Conservation (phyloP, 2,888 invertebrate genomes). For the Camptogramma bilineatum region DNA sequence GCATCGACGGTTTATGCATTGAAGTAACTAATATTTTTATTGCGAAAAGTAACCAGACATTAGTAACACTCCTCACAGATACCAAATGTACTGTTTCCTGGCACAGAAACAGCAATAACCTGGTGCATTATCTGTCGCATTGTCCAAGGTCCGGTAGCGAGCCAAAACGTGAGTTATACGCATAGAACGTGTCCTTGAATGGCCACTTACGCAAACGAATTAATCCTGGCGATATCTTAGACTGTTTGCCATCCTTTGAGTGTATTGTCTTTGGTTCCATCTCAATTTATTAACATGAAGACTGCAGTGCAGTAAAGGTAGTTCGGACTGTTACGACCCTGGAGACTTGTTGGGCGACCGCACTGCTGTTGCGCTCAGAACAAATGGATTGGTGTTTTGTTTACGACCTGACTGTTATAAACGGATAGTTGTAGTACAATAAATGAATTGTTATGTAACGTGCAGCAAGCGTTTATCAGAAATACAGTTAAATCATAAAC, state of each 20-base stretch:
- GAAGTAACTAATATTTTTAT: neutral
- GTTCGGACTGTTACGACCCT: constrained; percentile 17
- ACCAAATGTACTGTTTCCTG: constrained; percentile 12
- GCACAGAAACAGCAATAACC: constrained; percentile 28
- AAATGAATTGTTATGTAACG: neutral
- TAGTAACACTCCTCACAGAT: neutral
- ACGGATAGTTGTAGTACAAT: neutral
- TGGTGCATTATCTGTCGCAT: constrained; percentile 31
- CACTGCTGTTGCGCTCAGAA: constrained; percentile 18
- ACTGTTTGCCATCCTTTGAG: constrained; percentile 35
- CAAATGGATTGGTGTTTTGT: constrained; percentile 16
- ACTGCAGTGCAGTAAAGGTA: constrained; percentile 33
- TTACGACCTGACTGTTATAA: neutral
- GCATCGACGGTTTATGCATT: constrained; percentile 12
- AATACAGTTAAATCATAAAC: too few species aligned
- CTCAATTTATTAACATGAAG: constrained; percentile 30
- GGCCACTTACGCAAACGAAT: constrained; percentile 34
- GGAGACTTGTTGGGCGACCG: constrained; percentile 17
- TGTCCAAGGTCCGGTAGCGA: constrained; percentile 36
- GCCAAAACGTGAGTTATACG: constrained; percentile 40
- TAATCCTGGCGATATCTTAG: constrained; percentile 33
- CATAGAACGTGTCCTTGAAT: constrained; percentile 35
- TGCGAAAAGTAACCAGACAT: neutral
- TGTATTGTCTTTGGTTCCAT: constrained; percentile 30
- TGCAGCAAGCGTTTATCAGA: neutral